Evolutionary conservation across 2,113 vertebrate genomes (phyloP).

Genomic region (Percopsis transmontana): DNA sequence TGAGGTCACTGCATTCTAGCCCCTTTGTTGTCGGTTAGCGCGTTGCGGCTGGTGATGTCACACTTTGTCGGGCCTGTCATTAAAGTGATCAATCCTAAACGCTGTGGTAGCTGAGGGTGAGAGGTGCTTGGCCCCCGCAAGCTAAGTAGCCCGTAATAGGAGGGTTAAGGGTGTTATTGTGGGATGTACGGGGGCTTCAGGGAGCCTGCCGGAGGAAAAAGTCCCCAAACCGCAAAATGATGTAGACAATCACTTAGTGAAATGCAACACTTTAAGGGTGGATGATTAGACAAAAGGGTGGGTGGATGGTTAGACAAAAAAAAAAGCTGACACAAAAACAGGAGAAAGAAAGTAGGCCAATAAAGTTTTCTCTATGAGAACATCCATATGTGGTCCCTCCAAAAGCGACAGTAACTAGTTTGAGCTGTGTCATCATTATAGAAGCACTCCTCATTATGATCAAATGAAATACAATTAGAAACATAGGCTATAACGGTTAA

Average conservation of each 20-base stretch:
- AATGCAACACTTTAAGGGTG: constrained; percentile 32
- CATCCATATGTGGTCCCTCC: constrained; percentile 51
- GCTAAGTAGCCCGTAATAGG: constrained; percentile 42
- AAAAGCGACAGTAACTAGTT: constrained; percentile 55
- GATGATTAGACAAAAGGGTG: constrained; percentile 26
- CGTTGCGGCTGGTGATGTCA: constrained; percentile 65
- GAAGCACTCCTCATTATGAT: constrained; percentile 51
- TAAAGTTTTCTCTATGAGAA: constrained; percentile 45
- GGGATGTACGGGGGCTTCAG: constrained; percentile 10
- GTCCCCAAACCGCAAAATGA: constrained; percentile 60
- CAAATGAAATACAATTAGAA: constrained; percentile 47
- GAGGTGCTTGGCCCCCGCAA: constrained; percentile 15
- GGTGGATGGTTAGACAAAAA: constrained; percentile 42
- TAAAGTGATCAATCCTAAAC: constrained; percentile 52
- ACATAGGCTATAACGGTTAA: too few relatives aligned
- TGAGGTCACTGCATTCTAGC: constrained; percentile 48
- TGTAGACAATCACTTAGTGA: constrained; percentile 48
- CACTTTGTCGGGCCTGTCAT: constrained; percentile 63
- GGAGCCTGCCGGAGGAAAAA: constrained; percentile 33
- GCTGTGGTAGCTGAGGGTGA: constrained; percentile 19
- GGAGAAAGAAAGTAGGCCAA: constrained; percentile 48
- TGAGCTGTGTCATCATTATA: constrained; percentile 55
- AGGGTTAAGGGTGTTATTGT: constrained; percentile 59
- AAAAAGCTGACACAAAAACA: constrained; percentile 56
- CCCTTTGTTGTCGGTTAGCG: constrained; percentile 55